A percentile compares a stretch with the other conserved stretches of the same genome.
Conservation (phyloP, 2,888 invertebrate species). For the Trimorus sp. region DNA sequence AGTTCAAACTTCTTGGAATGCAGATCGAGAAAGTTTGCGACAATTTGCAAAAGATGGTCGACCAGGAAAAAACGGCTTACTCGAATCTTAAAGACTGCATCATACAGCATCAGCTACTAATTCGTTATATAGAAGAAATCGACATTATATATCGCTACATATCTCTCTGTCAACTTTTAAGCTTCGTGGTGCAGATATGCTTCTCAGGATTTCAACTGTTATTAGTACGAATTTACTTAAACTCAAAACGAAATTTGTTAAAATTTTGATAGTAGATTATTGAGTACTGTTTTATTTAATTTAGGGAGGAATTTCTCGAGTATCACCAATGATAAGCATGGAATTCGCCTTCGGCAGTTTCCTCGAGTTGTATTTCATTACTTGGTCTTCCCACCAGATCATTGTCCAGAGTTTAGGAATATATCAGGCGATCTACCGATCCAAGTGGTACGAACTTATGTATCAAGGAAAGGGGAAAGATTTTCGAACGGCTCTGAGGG, state of each 20-base stretch:
- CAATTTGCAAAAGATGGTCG: neutral
- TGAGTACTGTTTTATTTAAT: neutral
- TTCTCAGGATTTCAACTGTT: conserved; percentile 58
- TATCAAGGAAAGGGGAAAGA: conserved; percentile 33
- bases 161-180: conserved; percentile 52
- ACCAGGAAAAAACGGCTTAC: conserved; percentile 9
- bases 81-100: conserved; percentile 33
- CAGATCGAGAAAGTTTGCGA: conserved; percentile 44
- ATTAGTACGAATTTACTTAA: conserved; percentile 37
- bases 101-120: conserved; percentile 52
- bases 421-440: conserved; percentile 44
- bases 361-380: conserved; percentile 56
- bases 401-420: conserved; percentile 53
- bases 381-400: conserved; percentile 64
- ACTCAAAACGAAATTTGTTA: neutral
- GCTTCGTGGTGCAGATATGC: conserved; percentile 58
- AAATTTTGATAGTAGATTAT: too few species aligned
- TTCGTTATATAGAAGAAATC: conserved; percentile 53
- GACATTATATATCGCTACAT: conserved; percentile 54
- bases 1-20: conserved; percentile 55
- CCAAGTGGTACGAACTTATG: conserved; percentile 57
- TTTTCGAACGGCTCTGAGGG: conserved; percentile 38
- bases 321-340: conserved; percentile 31
- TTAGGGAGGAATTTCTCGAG: conserved; percentile 24
- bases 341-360: conserved; percentile 47